Evolutionary conservation across 2,888 invertebrate species (phyloP).

Genomic region (Cloeon dipterum): DNA sequence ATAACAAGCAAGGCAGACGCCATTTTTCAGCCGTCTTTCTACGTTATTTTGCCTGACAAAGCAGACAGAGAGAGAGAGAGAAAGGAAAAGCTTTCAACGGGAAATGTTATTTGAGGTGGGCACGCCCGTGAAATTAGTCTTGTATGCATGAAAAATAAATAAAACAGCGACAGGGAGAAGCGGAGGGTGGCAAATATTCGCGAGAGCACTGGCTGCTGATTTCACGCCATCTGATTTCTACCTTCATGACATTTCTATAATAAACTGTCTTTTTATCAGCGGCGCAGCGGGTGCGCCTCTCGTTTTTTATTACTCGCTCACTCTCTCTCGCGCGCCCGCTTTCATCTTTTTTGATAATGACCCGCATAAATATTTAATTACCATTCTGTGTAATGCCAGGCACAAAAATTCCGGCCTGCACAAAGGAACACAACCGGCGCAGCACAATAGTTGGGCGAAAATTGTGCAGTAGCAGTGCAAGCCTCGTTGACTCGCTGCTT

Average conservation of each 20-base stretch:
- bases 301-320: background rate
- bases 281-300: background rate
- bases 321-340: too few species aligned
- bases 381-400: background rate
- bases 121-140: background rate
- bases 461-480: too few species aligned
- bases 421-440: too few species aligned
- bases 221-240: slow-evolving; percentile 1
- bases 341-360: too few species aligned
- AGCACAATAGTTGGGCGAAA: too few species aligned
- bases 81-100: background rate
- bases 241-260: background rate
- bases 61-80: too few species aligned
- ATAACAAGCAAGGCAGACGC: too few species aligned
- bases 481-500: too few species aligned
- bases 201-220: background rate
- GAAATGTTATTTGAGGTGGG: background rate
- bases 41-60: background rate
- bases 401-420: too few species aligned
- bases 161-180: too few species aligned
- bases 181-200: background rate
- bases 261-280: background rate
- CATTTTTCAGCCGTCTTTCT: background rate
- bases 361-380: background rate
- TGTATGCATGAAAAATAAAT: background rate